Evolutionary conservation across 2,888 invertebrate species (phyloP), one percentile per base, ranked within the genome.

Genomic region (Xestia rhomboidea): DNA sequence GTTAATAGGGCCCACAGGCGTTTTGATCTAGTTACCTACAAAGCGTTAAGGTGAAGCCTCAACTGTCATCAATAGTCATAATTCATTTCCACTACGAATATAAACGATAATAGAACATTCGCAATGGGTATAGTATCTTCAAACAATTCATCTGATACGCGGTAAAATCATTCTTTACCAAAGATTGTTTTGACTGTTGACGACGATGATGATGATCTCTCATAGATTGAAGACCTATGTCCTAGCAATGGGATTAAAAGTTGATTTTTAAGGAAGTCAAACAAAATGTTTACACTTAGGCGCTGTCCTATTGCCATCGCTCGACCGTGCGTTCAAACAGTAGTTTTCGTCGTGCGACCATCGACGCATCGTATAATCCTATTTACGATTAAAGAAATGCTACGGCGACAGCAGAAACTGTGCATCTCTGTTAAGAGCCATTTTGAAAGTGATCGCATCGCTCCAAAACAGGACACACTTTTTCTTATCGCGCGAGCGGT

Each of bases 31-130:
- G 27, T 57, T 27, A 27, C 15, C n/a, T 57, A 57, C 15, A 15
- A 34, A 27, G 57, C 27, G 27, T 60, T 60, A 60, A 15, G 15
- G 7, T 7, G 27, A 82, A 89, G 88, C 89, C 82, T 86, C 82
- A 38, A n/a, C n/a, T n/a, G n/a, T 38, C 38, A 34, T 34, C 5
- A 67, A 71, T 73, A 81, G 87, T 85, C 87, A 85, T 89, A 78
- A 83, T 89, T 89, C n/a, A n/a, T 90, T 92, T 87, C 89, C 89
- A 88, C 85, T 88, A 76, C 82, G 73, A 71, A 76, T 80, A 82
- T 86, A 87, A 87, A 77, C 73, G 74, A 83, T 80, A 84, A 83
- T 77, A 81, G 68, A 86, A 88, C 82, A 91, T 85, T 86, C 68
- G 84, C 91, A 91, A 91, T 91, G 81, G 78, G 81, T 83, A 87